Conservation (phyloP, 2,113 vertebrate genomes). For the Cyanistes caeruleus region DNA sequence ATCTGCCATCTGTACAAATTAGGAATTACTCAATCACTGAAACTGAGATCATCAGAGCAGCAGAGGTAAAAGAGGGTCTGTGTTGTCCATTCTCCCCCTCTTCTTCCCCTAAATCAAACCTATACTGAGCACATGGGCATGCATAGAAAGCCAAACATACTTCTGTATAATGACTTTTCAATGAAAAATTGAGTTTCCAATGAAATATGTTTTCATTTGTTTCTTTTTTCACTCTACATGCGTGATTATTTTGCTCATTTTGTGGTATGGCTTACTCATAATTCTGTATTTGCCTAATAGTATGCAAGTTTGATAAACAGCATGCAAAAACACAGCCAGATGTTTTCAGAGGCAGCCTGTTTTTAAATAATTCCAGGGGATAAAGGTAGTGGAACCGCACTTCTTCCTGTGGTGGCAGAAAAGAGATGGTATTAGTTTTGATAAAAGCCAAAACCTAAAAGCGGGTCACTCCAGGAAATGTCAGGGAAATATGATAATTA, state of each 20-base stretch:
- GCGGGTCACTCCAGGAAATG: background rate
- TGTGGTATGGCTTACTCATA: background rate
- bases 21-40: background rate
- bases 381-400: background rate
- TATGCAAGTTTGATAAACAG: background rate
- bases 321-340: background rate
- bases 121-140: background rate
- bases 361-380: background rate
- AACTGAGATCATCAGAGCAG: background rate
- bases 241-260: background rate
- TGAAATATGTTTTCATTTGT: background rate
- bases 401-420: background rate
- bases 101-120: background rate
- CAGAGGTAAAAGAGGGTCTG: background rate
- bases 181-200: background rate
- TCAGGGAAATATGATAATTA: background rate
- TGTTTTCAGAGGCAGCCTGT: background rate
- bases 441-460: background rate
- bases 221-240: background rate
- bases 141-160: background rate
- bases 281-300: background rate
- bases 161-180: background rate
- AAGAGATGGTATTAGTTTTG: background rate
- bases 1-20: background rate
- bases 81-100: background rate